These are phyloP conservation scores for Pristiophorus japonicus DNA, from an alignment of 2,113 vertebrate species.

Conservation along the genomic window DNA sequence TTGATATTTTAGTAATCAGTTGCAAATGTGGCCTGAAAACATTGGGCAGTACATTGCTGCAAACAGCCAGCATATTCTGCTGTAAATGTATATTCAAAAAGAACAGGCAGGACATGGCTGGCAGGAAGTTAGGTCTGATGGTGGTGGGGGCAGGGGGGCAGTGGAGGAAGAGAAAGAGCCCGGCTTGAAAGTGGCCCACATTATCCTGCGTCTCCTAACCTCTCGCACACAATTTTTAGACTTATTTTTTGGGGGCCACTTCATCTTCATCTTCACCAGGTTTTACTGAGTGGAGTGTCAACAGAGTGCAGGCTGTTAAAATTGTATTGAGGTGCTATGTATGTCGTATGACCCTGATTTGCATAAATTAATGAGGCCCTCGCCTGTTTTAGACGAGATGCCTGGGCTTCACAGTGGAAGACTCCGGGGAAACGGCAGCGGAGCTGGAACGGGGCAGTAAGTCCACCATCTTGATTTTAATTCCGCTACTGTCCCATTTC, in stretches of 20 bases:
- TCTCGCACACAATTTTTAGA: not conserved
- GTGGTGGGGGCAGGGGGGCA: not conserved
- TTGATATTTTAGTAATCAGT: not conserved
- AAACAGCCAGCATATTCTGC: not conserved
- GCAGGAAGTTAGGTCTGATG: not conserved
- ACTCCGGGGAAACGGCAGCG: not conserved
- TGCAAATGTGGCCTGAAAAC: not conserved
- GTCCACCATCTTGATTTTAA: not conserved
- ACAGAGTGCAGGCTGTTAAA: not conserved
- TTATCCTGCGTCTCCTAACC: not conserved
- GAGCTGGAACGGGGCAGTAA: not conserved
- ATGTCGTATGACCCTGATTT: no score
- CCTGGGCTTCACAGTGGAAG: not conserved
- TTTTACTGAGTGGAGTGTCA: not conserved
- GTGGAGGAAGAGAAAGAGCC: not conserved
- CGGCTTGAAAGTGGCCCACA: not conserved
- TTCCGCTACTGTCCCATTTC: not conserved
- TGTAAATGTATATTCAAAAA: not conserved
- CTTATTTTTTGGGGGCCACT: not conserved
- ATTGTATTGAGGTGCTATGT: no score
- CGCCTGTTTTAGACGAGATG: not conserved
- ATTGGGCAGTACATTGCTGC: not conserved
- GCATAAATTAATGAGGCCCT: not conserved
- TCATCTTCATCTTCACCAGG: not conserved
- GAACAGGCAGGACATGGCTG: not conserved